Evolutionary conservation across 2,113 vertebrate species (phyloP), one percentile per base, ranked within the genome.

Genomic region (Micromys minutus): DNA sequence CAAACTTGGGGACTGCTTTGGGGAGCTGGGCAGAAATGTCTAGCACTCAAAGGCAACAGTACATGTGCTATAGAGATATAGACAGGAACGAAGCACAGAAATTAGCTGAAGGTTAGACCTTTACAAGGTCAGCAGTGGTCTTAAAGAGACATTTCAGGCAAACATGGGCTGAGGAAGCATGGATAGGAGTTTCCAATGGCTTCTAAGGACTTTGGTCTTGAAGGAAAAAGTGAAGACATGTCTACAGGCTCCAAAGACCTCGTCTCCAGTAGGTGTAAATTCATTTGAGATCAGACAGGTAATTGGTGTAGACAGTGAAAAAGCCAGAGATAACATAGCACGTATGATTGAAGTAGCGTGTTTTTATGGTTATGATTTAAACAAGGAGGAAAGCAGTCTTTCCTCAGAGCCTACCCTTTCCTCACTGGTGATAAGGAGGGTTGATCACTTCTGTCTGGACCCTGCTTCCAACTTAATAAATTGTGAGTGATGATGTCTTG

Each of bases 321-420:
- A 19, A 13, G 7, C 3, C 1, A 2, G 21, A 39, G 59, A 42
- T 15, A 42, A 11, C 12, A 16, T 17, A 29, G 11, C 0, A 0
- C 3, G 0, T 0, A 6, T 0, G 9, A 4, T 0, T 11, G 0
- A 24, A 2, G 22, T 10, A 45, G 2, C 5, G 5, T 7, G 50
- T 6, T 55, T 2, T 9, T 0, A 5, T 10, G 0, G n/a, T 10
- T 57, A 26, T 34, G 24, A 71, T 34, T 5, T 22, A 72, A 24
- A 26, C n/a, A 4, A 24, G 24, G 21, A 10, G n/a, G 16, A 83
- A 3, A 4, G 19, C 8, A n/a, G 77, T n/a, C 57, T 16, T 15
- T 5, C 15, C 26, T 52, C 71, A 45, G 47, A 52, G 42, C 22
- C 45, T 42, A 5, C 12, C 8, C 3, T 59, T 19, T 6, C 9